Evolutionary conservation across 2,888 invertebrate genomes (phyloP).

Genomic region (Neoascia interrupta): DNA sequence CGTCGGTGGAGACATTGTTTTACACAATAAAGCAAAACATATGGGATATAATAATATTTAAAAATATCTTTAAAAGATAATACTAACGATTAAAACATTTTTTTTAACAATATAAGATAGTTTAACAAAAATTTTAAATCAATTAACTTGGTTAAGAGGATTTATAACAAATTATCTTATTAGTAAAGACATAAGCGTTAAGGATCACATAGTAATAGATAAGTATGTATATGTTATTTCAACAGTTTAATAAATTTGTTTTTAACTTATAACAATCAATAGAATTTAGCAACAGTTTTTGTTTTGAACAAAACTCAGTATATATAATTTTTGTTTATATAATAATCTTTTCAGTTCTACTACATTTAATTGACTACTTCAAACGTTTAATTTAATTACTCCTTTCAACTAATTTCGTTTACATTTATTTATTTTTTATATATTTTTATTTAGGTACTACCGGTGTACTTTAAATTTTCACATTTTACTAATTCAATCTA

Average conservation of each 20-base stretch:
- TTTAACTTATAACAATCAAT: conserved; percentile 55
- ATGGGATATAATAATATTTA: too few relatives aligned
- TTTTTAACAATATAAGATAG: background rate
- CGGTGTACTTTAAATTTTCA: conserved; percentile 54
- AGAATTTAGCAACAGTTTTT: conserved; percentile 42
- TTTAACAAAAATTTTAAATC: conserved; percentile 19
- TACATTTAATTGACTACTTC: conserved; percentile 69
- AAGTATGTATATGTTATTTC: conserved; percentile 8
- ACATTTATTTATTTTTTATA: background rate
- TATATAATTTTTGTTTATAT: conserved; percentile 4
- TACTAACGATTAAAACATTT: conserved; percentile 5
- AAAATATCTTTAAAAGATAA: background rate
- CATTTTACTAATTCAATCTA: conserved; percentile 33
- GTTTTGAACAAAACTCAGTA: too few relatives aligned
- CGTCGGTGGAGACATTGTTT: too few relatives aligned
- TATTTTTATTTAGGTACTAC: conserved; percentile 16
- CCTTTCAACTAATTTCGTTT: conserved; percentile 16
- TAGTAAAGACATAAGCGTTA: conserved; percentile 1
- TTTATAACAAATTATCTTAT: background rate
- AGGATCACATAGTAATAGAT: conserved; percentile 2
- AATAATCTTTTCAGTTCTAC: conserved; percentile 62
- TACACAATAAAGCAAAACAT: too few relatives aligned
- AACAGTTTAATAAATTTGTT: conserved; percentile 32
- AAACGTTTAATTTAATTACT: conserved; percentile 6
- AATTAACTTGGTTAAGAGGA: conserved; percentile 10